Conservation (phyloP, 1,140 invertebrate genomes). For the Penaeus chinensis region DNA sequence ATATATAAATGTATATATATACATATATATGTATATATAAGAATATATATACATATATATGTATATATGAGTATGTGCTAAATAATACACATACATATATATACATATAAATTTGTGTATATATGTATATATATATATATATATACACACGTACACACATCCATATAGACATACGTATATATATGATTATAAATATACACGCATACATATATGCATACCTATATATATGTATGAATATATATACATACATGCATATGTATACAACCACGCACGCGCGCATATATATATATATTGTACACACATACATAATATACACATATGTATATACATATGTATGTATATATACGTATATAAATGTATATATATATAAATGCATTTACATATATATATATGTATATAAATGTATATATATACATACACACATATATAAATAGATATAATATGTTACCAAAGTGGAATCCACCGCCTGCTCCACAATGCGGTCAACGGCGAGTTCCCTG, state of each 20-base stretch:
- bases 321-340: background rate
- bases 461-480: background rate
- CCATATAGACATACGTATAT: background rate
- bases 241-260: background rate
- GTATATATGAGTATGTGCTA: background rate
- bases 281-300: background rate
- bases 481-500: too few species aligned
- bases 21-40: slow-evolving; percentile 13
- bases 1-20: slow-evolving; percentile 18
- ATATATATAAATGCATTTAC: background rate
- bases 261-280: background rate
- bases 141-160: background rate
- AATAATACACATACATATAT: background rate
- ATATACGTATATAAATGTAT: background rate
- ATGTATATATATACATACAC: background rate
- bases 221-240: slow-evolving; percentile 4
- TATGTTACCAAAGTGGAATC: background rate
- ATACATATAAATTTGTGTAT: slow-evolving; percentile 4
- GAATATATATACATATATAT: background rate
- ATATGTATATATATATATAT: slow-evolving; percentile 22
- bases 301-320: background rate
- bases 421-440: slow-evolving; percentile 4
- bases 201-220: background rate
- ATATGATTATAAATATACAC: slow-evolving; percentile 11
- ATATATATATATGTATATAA: slow-evolving; percentile 4